Base-by-base conservation (phyloP, 2,888 invertebrate genomes). In the Tipula confusa region DNA sequence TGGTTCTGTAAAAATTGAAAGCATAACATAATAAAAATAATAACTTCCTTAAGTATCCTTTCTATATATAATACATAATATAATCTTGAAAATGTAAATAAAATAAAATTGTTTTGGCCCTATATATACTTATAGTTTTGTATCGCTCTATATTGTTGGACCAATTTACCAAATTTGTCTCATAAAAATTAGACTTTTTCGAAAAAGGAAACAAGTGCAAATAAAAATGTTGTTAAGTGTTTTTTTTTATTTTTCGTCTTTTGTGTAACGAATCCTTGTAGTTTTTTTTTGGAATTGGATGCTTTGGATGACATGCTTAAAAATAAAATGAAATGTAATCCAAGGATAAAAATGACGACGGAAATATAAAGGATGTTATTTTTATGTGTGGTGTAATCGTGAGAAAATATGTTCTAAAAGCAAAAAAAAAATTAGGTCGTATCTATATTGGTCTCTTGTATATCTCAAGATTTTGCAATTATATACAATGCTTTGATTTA, bases 171-270 rank as follows among this genome's bases (percentile, higher is more conserved):
- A 24, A 64, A 64, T 64, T 43, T 64, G 24, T 64, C 7, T 24
- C 64, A 64, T 64, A 64, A 64, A n/a, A 64, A 64, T 64, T 64
- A 64, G 64, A 24, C 64, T 64, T n/a, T n/a, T 64, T 64, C 64
- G 24, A 24, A 64, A n/a, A n/a, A 24, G 11, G 64, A 64, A 64
- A 24, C 64, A 24, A 24, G 64, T 64, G 24, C 24, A 43, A 48
- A 48, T 24, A 64, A 64, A 64, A 64, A 64, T 64, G 18, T 64
- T 64, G 64, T 64, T 64, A 64, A 64, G 64, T 64, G 64, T 64
- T 64, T 64, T 43, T 64, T 33, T 33, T 5, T 33, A 9, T 6
- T 33, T 33, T 6, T 64, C 11, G 24, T 11, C n/a, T 24, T 9
- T 64, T 64, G 64, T 64, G 24, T 64, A 24, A 24, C 2, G 24